Conservation (phyloP, 2,888 invertebrate genomes). For the Zonitis immaculata region DNA sequence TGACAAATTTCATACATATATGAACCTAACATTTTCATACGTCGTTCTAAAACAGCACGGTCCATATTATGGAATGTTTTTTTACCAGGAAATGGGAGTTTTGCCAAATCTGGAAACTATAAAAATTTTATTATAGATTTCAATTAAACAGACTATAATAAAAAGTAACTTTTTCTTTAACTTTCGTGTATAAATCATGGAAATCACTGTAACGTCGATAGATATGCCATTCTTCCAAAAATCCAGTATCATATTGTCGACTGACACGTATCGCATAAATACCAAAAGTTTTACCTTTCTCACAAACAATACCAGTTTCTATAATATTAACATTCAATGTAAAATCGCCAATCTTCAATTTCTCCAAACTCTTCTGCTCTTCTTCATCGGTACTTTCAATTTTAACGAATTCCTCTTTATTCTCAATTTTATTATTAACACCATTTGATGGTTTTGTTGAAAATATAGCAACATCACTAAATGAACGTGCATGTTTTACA, state of each 20-base stretch:
- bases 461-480: slow-evolving; percentile 44
- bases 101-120: slow-evolving; percentile 74
- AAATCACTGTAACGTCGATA: slow-evolving; percentile 93
- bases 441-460: slow-evolving; percentile 8
- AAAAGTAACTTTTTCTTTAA: slow-evolving; percentile 64
- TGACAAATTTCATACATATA: slow-evolving; percentile 72
- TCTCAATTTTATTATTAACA: slow-evolving; percentile 20
- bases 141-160: neutral
- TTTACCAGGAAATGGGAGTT: slow-evolving; percentile 83
- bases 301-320: slow-evolving; percentile 70
- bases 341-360: slow-evolving; percentile 42
- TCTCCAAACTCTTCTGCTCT: slow-evolving; percentile 25
- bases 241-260: slow-evolving; percentile 61
- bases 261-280: slow-evolving; percentile 83
- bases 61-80: slow-evolving; percentile 93
- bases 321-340: slow-evolving; percentile 58
- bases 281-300: slow-evolving; percentile 80
- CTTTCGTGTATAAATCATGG: slow-evolving; percentile 77
- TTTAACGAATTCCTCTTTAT: slow-evolving; percentile 15
- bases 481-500: slow-evolving; percentile 44
- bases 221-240: slow-evolving; percentile 82
- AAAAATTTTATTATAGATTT: slow-evolving; percentile 3
- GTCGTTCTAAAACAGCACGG: slow-evolving; percentile 72
- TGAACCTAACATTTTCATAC: slow-evolving; percentile 75
- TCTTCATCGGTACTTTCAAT: slow-evolving; percentile 12